Base-by-base conservation (phyloP, 1,140 invertebrate species). In the Eciton burchellii region DNA sequence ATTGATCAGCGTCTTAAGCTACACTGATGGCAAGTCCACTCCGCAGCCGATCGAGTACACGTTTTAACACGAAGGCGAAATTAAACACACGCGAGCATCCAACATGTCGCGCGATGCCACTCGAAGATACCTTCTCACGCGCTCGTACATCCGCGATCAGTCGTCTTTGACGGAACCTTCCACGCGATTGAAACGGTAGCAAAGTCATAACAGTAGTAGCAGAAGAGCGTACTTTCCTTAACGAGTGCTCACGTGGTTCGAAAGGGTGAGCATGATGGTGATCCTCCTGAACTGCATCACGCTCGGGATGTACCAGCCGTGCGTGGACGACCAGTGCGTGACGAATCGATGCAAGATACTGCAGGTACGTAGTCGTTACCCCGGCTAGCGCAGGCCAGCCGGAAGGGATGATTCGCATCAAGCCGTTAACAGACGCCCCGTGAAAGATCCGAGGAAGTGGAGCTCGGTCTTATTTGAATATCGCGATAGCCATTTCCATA, bases 281-380 rank as follows among this genome's bases (percentile, higher is more conserved):
- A 99, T 99, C 89, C 94, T 99, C 70, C 95, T 99, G 86, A 99
- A 99, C 95, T 99, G 99, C 94, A 96, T 99, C 63, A 99, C 99
- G 0, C 95, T 99, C 84, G 99, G 99, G 56, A 99, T 99, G 99
- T 99, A 99, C 94, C 98, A 99, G 94, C 99, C 99, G 11, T 99
- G 99, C 93, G 97, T 98, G 83, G 99, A 99, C 93, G 98, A 99
- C 92, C 96, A 97, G 84, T 99, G 99, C 92, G 94, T 96, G 65
- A 98, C 97, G 71, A 97, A 97, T 92, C 96, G 99, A 90, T 99
- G 99, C 95, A 97, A 97, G 93, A 97, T 99, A 93, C 95, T 99
- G 90, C 97, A 98, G 96, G 98, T 98, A 94, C 94, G 93, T 86
- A 82, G 1, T 8, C n/a, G 57, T 35, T 43, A 47, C 52, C 52